These are phyloP conservation scores for Aleiodes leptofemur DNA, from an alignment of 2,888 invertebrate genomes.

Conservation along the genomic window DNA sequence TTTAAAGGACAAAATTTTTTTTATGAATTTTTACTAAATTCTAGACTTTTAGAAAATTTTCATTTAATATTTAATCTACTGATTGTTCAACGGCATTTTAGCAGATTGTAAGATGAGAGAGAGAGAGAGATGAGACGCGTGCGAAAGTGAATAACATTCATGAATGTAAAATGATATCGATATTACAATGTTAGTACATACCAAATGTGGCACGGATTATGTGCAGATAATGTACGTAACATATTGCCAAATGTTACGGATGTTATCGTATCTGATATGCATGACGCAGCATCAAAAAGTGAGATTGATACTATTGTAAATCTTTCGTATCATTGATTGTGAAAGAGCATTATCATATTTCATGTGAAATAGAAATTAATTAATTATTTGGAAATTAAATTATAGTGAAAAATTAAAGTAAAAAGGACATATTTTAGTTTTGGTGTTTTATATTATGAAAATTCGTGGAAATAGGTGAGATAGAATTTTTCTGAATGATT, in stretches of 20 bases:
- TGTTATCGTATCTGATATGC: constrained; percentile 12
- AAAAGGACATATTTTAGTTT: too few relatives aligned
- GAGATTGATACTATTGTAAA: constrained; percentile 13
- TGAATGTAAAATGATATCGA: constrained; percentile 56
- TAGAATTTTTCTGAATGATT: too few relatives aligned
- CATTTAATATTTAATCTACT: constrained; percentile 51
- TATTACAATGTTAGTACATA: constrained; percentile 45
- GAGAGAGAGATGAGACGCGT: constrained; percentile 29
- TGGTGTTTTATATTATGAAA: too few relatives aligned
- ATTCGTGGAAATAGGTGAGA: too few relatives aligned
- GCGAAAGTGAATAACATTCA: constrained; percentile 26
- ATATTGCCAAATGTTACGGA: constrained; percentile 44
- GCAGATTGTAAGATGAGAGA: constrained; percentile 32
- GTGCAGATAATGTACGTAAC: constrained; percentile 58
- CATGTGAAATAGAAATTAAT: background rate
- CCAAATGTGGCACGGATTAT: constrained; percentile 10
- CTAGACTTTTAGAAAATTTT: too few relatives aligned
- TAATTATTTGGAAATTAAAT: background rate
- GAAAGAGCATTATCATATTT: too few relatives aligned
- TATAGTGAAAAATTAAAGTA: too few relatives aligned
- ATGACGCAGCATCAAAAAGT: constrained; percentile 12
- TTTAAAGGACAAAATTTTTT: too few relatives aligned
- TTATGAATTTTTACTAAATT: too few relatives aligned
- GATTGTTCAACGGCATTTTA: constrained; percentile 42
- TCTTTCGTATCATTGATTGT: background rate